phyloP scores from a whole-genome alignment of 2,113 vertebrate species.

The Pollimyrus isidori region DNA sequence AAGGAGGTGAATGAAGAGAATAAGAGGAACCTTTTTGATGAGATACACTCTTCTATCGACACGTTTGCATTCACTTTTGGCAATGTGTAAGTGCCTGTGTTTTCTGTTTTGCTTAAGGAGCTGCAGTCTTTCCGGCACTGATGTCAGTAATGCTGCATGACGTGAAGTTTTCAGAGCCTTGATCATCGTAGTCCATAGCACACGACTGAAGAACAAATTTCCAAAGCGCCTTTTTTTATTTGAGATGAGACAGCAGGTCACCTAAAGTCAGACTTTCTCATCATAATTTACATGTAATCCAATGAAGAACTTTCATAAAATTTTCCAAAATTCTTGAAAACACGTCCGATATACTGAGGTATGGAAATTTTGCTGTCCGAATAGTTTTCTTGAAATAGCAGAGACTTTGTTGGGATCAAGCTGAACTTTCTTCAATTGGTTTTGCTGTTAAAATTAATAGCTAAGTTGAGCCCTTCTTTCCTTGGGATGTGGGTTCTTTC shows the following conservation, averaged over 20 bases:
- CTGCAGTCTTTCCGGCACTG: not conserved
- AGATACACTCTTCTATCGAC: slow-evolving; percentile 89
- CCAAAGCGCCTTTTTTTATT: not conserved
- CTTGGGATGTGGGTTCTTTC: not conserved
- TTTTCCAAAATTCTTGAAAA: not conserved
- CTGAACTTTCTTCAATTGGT: not conserved
- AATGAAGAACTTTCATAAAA: not conserved
- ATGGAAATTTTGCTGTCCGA: not conserved
- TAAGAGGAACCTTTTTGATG: slow-evolving; percentile 77
- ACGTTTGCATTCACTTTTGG: slow-evolving; percentile 95
- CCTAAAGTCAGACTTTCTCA: not conserved
- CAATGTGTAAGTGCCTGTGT: slow-evolving; percentile 79
- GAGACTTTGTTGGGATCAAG: not conserved
- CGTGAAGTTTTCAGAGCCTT: not conserved
- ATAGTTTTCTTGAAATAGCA: not conserved
- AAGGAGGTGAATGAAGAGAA: slow-evolving; percentile 92
- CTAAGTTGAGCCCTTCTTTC: not conserved
- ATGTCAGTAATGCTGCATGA: not conserved
- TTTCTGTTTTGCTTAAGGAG: not conserved
- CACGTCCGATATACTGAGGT: not conserved
- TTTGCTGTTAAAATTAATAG: not conserved
- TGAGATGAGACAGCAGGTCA: not conserved
- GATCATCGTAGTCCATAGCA: not conserved
- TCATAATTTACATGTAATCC: not conserved
- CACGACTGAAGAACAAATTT: not conserved